Conservation (phyloP, 23 tunicate species). For the Styela plicata region DNA sequence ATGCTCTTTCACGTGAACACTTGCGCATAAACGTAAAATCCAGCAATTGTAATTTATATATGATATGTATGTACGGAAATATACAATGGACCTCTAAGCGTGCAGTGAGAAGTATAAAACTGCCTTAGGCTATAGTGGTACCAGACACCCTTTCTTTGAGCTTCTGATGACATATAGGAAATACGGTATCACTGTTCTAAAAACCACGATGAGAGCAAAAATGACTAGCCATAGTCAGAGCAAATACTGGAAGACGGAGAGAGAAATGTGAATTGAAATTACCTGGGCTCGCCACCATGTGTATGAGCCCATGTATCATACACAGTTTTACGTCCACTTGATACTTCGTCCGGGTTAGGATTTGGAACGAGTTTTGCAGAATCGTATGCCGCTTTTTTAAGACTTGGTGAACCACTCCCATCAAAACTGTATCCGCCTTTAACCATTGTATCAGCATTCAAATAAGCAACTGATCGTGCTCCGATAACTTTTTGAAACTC, state of each 20-base stretch:
- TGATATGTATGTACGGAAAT: no score
- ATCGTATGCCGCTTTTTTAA: slow-evolving; percentile 35
- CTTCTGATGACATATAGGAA: no score
- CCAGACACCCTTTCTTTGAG: no score
- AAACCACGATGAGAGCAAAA: no score
- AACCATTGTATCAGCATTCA: slow-evolving; percentile 55
- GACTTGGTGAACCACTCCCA: slow-evolving; percentile 36
- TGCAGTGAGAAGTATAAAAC: no score
- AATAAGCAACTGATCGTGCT: slow-evolving; percentile 54
- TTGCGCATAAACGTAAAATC: no score
- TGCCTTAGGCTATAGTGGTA: no score
- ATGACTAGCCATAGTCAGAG: no score
- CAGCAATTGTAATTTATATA: no score
- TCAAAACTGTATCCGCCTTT: slow-evolving; percentile 40
- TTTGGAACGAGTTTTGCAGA: slow-evolving; percentile 50
- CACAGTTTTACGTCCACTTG: slow-evolving; percentile 29
- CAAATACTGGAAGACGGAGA: not conserved
- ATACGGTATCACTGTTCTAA: no score
- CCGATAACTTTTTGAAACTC: slow-evolving; percentile 51
- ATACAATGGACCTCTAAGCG: no score
- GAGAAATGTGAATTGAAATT: not conserved
- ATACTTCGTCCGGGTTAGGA: slow-evolving; percentile 25
- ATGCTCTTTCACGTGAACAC: no score
- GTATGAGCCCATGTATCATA: slow-evolving; percentile 52
- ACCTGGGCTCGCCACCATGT: slow-evolving; percentile 17